Conservation (phyloP, 2,797 vertebrate genomes). For the Lepus townsendii region DNA sequence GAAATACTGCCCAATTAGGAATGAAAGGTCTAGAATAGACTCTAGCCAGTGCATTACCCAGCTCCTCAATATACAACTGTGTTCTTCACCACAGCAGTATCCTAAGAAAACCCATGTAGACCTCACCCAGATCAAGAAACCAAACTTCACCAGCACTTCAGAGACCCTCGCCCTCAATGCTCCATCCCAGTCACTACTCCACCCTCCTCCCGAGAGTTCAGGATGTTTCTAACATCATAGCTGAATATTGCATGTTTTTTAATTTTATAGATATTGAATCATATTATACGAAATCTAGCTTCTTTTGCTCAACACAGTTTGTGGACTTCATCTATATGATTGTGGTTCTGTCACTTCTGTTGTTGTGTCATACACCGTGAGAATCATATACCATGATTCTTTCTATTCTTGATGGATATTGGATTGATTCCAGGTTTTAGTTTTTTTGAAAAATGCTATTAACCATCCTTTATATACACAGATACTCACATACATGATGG, state of each 20-base stretch:
- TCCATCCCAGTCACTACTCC: too few species aligned
- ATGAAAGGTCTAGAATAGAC: neutral
- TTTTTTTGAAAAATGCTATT: slow-evolving; percentile 27
- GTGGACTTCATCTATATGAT: neutral
- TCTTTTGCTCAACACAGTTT: neutral
- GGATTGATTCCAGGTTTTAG: neutral
- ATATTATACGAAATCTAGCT: neutral
- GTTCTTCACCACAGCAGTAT: neutral
- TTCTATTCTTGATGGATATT: slow-evolving; percentile 7
- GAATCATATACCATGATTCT: neutral
- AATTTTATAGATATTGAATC: neutral
- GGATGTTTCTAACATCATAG: neutral
- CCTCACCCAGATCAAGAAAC: neutral
- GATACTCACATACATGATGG: too few species aligned
- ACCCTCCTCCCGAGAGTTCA: neutral
- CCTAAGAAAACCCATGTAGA: neutral
- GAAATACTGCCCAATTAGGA: neutral
- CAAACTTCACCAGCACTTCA: neutral
- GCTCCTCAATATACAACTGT: neutral
- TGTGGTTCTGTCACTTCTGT: neutral
- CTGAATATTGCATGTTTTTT: neutral
- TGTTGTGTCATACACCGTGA: neutral
- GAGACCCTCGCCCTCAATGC: neutral
- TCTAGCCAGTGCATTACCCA: neutral
- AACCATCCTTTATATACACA: neutral